Conservation (phyloP, 2,888 invertebrate species). For the Rugalucina vietnamica region DNA sequence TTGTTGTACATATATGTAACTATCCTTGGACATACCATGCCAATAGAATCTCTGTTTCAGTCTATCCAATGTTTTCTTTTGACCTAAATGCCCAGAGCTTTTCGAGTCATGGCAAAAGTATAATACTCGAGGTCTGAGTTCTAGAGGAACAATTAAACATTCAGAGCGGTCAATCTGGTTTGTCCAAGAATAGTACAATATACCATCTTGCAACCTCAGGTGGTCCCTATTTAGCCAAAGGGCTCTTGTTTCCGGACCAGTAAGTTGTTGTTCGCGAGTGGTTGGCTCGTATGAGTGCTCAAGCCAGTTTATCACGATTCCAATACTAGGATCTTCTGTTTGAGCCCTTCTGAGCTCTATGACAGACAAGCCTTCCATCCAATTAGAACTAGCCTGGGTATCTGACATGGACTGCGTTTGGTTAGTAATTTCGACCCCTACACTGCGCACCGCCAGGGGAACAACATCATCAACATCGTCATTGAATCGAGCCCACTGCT, state of each 20-base stretch:
- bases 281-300: neutral
- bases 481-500: conserved; percentile 2
- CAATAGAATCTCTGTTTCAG: conserved; percentile 28
- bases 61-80: neutral
- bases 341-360: neutral
- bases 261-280: neutral
- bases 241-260: neutral
- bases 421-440: too few relatives aligned
- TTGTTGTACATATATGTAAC: conserved; percentile 3
- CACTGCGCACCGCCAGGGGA: too few relatives aligned
- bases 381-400: neutral
- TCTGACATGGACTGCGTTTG: too few relatives aligned
- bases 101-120: neutral
- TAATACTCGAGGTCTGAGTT: neutral
- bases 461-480: conserved; percentile 23
- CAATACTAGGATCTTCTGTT: neutral
- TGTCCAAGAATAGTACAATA: neutral
- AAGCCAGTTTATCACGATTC: neutral
- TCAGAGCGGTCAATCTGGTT: neutral
- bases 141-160: neutral
- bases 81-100: conserved; percentile 22
- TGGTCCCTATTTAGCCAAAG: neutral
- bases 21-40: conserved; percentile 26
- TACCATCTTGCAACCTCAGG: neutral
- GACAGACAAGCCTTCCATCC: neutral